Evolutionary conservation across 2,888 invertebrate genomes (phyloP).

Genomic region (Dolichopus griseipennis): DNA sequence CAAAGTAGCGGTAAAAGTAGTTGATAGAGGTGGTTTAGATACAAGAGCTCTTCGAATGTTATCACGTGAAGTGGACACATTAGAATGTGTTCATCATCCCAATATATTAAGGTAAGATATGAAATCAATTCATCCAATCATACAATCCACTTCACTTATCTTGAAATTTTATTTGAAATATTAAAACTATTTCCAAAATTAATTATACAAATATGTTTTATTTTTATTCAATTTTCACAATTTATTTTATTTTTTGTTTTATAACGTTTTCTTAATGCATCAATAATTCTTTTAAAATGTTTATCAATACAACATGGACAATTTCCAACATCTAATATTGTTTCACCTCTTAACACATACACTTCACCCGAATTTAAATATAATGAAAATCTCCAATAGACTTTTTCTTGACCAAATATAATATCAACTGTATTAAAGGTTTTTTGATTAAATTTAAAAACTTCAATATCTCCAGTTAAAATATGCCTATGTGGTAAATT

Average conservation of each 20-base stretch:
- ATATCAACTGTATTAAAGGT: neutral
- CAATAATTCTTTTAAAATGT: neutral
- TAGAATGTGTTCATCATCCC: slow-evolving; percentile 63
- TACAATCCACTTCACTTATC: no score
- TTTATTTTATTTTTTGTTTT: neutral
- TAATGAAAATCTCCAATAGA: neutral
- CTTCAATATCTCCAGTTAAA: neutral
- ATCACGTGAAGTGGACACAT: slow-evolving; percentile 57
- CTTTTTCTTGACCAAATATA: neutral
- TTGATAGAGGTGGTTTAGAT: slow-evolving; percentile 63
- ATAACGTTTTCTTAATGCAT: neutral
- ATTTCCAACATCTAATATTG: neutral
- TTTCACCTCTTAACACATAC: neutral
- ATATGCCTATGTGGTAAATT: neutral
- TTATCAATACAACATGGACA: neutral
- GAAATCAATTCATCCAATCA: no score
- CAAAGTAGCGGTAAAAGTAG: slow-evolving; percentile 65
- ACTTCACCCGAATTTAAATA: neutral
- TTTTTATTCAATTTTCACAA: neutral
- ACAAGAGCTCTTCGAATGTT: slow-evolving; percentile 60
- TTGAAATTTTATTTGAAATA: no score
- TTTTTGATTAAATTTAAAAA: neutral
- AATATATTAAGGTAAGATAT: slow-evolving; percentile 52
- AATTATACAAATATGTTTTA: no score
- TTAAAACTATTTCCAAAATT: no score